Conservation (phyloP, 2,888 invertebrate species). For the Eilema griseolum region DNA sequence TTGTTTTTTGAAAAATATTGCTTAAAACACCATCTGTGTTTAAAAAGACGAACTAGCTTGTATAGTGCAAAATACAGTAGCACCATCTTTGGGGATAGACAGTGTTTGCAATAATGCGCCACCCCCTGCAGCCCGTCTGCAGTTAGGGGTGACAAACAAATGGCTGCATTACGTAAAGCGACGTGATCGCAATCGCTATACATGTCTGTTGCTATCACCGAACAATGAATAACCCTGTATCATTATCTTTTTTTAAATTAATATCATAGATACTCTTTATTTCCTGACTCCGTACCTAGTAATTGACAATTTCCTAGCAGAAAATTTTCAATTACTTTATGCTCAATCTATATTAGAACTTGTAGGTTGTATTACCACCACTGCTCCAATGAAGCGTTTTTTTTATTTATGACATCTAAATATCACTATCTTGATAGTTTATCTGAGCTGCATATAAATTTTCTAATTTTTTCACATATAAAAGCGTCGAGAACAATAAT, state of each 20-base stretch:
- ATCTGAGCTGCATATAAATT: slow-evolving; percentile 44
- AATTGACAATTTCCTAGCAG: no score
- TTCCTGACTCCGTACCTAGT: no score
- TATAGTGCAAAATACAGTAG: slow-evolving; percentile 78
- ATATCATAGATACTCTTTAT: no score
- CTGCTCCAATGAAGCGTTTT: slow-evolving; percentile 2
- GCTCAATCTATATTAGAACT: not conserved
- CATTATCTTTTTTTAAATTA: slow-evolving; percentile 14
- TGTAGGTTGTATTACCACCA: not conserved
- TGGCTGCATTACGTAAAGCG: slow-evolving; percentile 57
- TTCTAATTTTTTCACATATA: slow-evolving; percentile 35
- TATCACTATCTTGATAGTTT: slow-evolving; percentile 37
- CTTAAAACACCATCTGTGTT: slow-evolving; percentile 73
- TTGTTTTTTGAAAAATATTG: slow-evolving; percentile 15
- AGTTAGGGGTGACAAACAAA: slow-evolving; percentile 67
- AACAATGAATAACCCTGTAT: slow-evolving; percentile 7
- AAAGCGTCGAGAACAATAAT: slow-evolving; percentile 34
- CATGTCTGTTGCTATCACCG: slow-evolving; percentile 24
- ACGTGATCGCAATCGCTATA: slow-evolving; percentile 44
- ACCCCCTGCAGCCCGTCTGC: slow-evolving; percentile 72
- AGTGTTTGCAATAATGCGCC: slow-evolving; percentile 77
- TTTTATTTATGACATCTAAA: slow-evolving; percentile 30
- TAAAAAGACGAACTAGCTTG: slow-evolving; percentile 77
- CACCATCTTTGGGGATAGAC: slow-evolving; percentile 78
- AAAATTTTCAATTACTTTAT: not conserved